phyloP scores from a whole-genome alignment of 1,140 invertebrate genomes.

The Coenobita brevimanus region DNA sequence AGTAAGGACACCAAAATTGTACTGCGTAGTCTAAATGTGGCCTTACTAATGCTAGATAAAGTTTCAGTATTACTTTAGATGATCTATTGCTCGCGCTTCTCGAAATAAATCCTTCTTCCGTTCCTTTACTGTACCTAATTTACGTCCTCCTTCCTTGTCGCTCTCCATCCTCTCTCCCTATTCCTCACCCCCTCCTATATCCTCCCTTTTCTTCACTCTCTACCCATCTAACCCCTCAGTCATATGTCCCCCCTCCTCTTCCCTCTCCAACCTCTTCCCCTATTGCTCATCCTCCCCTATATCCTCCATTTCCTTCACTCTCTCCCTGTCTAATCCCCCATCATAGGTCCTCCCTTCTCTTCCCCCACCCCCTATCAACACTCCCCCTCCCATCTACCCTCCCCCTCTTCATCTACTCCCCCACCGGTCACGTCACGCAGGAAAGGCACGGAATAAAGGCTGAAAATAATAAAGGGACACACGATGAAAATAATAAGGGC shows the following conservation, averaged over 20 bases:
- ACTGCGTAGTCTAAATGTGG: too few relatives aligned
- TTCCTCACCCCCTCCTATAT: not conserved
- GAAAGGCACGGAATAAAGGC: not conserved
- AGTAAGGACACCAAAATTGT: too few relatives aligned
- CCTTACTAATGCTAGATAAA: too few relatives aligned
- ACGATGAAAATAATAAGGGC: conserved; percentile 35
- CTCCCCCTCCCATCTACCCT: not conserved
- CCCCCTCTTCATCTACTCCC: not conserved
- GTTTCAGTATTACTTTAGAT: too few relatives aligned
- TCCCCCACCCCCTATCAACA: not conserved
- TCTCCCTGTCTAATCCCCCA: not conserved
- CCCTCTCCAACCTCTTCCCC: not conserved
- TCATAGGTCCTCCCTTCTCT: not conserved
- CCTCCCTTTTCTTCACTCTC: not conserved
- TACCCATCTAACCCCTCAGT: not conserved
- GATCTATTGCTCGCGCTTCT: too few relatives aligned
- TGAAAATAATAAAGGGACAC: not conserved
- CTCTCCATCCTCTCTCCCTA: too few relatives aligned
- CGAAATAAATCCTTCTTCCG: too few relatives aligned
- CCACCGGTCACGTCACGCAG: conserved; percentile 8
- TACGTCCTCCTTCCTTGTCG: too few relatives aligned
- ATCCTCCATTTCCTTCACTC: not conserved
- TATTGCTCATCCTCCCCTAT: not conserved
- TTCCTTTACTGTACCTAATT: too few relatives aligned
- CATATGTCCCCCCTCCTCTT: not conserved